Conservation (phyloP, 2,113 vertebrate species). For the Microtus ochrogaster region DNA sequence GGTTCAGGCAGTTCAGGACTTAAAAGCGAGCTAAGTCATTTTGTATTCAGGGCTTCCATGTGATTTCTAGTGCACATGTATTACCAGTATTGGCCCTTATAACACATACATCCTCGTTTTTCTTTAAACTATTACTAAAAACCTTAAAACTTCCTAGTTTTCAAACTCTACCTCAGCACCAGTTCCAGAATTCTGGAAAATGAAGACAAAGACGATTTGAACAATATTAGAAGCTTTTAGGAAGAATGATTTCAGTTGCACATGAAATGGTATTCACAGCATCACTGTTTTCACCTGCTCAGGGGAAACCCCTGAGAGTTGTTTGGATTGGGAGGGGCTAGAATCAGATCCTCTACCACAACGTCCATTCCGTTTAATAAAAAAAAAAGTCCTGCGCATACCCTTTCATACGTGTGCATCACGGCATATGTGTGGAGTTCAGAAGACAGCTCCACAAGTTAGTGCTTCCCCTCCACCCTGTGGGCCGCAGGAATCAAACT, state of each 20-base stretch:
- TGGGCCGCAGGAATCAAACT: background rate
- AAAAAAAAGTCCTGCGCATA: too few species aligned
- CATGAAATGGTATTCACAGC: background rate
- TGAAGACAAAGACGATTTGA: background rate
- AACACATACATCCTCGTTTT: background rate
- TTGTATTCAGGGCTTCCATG: background rate
- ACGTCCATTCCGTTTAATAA: background rate
- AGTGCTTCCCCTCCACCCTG: background rate
- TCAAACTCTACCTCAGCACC: background rate
- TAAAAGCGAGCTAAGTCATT: background rate
- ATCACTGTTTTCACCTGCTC: background rate
- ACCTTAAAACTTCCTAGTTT: background rate
- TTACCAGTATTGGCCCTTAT: too few species aligned
- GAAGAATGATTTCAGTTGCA: too few species aligned
- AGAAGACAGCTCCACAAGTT: background rate
- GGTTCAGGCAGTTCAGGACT: background rate
- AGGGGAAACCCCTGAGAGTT: background rate
- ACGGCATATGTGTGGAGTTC: background rate
- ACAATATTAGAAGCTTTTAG: background rate
- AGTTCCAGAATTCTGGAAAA: background rate
- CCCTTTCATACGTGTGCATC: background rate
- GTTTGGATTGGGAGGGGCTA: background rate
- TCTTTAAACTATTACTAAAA: background rate
- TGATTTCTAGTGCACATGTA: background rate
- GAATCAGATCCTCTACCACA: background rate